Conservation (phyloP, 2,797 vertebrate genomes). For the Gambelia wislizenii region DNA sequence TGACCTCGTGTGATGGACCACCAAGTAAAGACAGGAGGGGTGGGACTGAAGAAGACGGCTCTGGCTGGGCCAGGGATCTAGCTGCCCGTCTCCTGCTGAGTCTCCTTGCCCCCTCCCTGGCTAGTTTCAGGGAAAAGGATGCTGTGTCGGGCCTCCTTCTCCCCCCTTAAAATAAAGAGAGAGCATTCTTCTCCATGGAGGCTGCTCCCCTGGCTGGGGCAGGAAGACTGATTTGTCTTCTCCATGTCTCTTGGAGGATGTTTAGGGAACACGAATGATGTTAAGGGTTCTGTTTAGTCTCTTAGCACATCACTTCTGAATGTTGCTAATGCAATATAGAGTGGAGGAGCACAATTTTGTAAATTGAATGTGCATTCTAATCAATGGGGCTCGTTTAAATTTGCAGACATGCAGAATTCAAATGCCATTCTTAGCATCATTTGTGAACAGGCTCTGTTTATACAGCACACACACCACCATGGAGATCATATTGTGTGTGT, state of each 20-base stretch:
- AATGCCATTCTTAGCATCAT: slow-evolving; percentile 30
- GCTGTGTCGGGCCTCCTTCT: too few species aligned
- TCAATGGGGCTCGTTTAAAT: slow-evolving; percentile 17
- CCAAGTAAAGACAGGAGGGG: too few species aligned
- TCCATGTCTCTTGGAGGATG: background rate
- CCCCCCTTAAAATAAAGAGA: background rate
- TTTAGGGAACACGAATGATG: background rate
- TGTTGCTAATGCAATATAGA: slow-evolving; percentile 10
- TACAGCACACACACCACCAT: background rate
- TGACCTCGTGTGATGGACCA: background rate
- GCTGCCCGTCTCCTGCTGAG: background rate
- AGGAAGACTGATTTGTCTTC: background rate
- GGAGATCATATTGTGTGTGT: background rate
- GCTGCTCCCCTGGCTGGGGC: too few species aligned
- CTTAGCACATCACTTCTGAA: slow-evolving; percentile 18
- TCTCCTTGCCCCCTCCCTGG: too few species aligned
- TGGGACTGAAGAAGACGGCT: too few species aligned
- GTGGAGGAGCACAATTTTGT: background rate
- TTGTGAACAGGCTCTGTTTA: slow-evolving; percentile 29
- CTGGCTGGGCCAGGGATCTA: background rate
- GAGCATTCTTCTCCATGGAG: background rate
- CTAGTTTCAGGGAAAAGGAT: background rate
- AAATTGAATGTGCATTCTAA: slow-evolving; percentile 37
- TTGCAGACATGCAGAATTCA: slow-evolving; percentile 29
- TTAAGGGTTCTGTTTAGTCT: background rate